These are phyloP conservation scores for Lasioglossum villosulum DNA, from an alignment of 2,888 invertebrate genomes.

Conservation along the genomic window DNA sequence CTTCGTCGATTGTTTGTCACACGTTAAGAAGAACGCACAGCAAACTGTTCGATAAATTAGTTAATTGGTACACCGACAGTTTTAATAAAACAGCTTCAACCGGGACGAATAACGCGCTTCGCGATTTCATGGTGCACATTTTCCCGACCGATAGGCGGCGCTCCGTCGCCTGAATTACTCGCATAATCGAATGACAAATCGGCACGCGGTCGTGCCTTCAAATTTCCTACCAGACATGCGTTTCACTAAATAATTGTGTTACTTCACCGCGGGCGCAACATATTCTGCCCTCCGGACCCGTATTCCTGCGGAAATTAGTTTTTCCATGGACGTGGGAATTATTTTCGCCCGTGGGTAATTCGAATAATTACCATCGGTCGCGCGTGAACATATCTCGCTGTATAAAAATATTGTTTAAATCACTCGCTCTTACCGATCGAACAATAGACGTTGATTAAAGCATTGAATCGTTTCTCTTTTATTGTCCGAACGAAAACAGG, in stretches of 20 bases:
- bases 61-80: neutral
- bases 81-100: neutral
- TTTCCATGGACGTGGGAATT: conserved; percentile 31
- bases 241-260: conserved; percentile 41
- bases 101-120: neutral
- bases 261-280: neutral
- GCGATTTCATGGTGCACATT: conserved; percentile 34
- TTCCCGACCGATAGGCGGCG: conserved; percentile 1
- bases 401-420: neutral
- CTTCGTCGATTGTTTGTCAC: neutral
- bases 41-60: conserved; percentile 10
- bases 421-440: neutral
- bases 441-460: neutral
- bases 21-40: neutral
- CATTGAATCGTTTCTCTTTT: neutral
- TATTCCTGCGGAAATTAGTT: conserved; percentile 26
- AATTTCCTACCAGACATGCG: conserved; percentile 9
- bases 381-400: neutral
- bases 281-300: neutral
- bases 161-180: conserved; percentile 25
- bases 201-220: conserved; percentile 14
- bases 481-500: neutral
- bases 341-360: conserved; percentile 21
- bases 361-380: neutral
- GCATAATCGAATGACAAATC: conserved; percentile 53